Evolutionary conservation across 2,797 vertebrate species (phyloP).

Genomic region (Zalophus californianus): DNA sequence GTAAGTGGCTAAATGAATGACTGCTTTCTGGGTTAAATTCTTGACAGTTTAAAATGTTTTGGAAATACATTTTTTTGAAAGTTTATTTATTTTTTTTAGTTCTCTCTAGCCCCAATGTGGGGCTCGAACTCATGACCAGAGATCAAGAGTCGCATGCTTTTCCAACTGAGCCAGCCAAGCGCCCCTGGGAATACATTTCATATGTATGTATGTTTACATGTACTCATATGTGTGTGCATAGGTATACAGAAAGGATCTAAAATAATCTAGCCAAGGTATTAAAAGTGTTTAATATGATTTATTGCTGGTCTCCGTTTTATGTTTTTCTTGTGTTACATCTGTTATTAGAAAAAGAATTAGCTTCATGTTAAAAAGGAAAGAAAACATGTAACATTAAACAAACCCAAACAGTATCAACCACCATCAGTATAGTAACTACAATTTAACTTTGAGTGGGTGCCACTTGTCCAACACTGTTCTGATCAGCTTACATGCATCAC

Average conservation of each 20-base stretch:
- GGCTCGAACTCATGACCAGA: neutral
- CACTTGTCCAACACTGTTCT: neutral
- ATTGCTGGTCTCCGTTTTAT: neutral
- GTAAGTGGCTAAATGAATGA: neutral
- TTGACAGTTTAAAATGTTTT: neutral
- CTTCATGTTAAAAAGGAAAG: constrained; percentile 51
- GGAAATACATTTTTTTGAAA: neutral
- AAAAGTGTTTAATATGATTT: neutral
- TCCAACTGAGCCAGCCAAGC: neutral
- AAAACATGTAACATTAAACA: neutral
- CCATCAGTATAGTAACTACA: neutral
- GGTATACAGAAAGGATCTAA: neutral
- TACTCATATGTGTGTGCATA: neutral
- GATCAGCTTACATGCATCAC: neutral
- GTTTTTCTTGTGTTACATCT: neutral
- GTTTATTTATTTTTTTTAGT: neutral
- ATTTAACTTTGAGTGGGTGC: neutral
- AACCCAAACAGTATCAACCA: neutral
- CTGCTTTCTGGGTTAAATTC: neutral
- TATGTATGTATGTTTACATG: neutral
- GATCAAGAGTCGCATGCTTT: neutral
- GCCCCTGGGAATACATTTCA: neutral
- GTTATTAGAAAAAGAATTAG: neutral
- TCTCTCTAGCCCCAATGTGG: neutral
- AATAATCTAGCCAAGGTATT: neutral